Evolutionary conservation across 2,797 vertebrate species (phyloP).

Genomic region (Pseudochromis fuscus): DNA sequence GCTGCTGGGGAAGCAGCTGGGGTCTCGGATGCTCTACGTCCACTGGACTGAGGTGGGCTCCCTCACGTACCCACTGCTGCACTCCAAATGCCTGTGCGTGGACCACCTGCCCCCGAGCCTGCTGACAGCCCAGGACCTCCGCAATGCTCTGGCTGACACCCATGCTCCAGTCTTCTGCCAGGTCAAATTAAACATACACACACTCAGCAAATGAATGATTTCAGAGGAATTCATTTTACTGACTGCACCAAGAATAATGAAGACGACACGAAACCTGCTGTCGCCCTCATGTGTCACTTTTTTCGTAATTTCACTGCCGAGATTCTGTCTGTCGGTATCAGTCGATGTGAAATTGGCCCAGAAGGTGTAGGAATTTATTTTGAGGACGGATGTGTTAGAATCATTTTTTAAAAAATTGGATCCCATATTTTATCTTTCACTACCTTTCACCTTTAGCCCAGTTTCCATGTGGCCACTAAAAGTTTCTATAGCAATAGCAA

Average conservation of each 20-base stretch:
- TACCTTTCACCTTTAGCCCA: conserved; percentile 76
- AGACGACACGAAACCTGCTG: not conserved
- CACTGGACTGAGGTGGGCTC: conserved; percentile 95
- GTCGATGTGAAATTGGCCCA: not conserved
- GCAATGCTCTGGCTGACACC: conserved; percentile 81
- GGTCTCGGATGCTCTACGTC: conserved; percentile 92
- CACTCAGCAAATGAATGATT: not conserved
- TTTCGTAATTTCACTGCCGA: too few relatives aligned
- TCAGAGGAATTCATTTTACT: not conserved
- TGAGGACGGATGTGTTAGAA: not conserved
- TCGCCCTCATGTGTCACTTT: too few relatives aligned
- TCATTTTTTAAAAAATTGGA: not conserved
- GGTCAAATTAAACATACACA: conserved; percentile 75
- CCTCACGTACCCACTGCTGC: conserved; percentile 88
- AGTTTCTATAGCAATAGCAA: conserved; percentile 74
- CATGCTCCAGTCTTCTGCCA: conserved; percentile 90
- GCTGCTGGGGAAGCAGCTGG: conserved; percentile 92
- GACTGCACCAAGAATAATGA: not conserved
- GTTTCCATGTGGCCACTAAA: conserved; percentile 67
- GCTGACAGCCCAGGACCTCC: conserved; percentile 86
- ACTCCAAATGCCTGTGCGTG: conserved; percentile 92
- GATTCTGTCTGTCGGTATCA: too few relatives aligned
- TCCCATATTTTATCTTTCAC: conserved; percentile 27
- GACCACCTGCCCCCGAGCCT: conserved; percentile 89
- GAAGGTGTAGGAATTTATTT: not conserved